Conservation (phyloP, 2,888 invertebrate genomes). For the Biston stratarius region DNA sequence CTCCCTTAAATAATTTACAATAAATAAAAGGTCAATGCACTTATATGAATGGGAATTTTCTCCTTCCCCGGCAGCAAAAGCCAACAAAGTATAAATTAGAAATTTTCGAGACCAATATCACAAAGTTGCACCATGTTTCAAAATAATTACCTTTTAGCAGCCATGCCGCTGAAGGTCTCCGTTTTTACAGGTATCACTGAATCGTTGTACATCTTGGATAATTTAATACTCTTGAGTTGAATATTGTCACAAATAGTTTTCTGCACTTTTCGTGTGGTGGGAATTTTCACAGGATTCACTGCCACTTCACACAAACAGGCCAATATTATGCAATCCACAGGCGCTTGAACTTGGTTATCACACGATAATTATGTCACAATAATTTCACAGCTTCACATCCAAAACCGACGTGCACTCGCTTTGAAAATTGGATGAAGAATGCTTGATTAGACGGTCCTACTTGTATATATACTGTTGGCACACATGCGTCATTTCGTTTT, state of each 20-base stretch:
- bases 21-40: constrained; percentile 1
- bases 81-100: background rate
- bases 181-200: constrained; percentile 78
- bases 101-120: background rate
- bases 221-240: constrained; percentile 69
- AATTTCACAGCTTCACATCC: constrained; percentile 73
- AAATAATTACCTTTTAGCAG: constrained; percentile 77
- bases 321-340: constrained; percentile 58
- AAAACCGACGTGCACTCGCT: constrained; percentile 62
- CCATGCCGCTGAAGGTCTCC: constrained; percentile 80
- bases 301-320: constrained; percentile 62
- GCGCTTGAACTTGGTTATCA: constrained; percentile 51
- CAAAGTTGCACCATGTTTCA: constrained; percentile 45
- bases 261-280: constrained; percentile 55
- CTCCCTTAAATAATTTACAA: background rate
- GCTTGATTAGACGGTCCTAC: constrained; percentile 52
- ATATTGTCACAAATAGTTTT: constrained; percentile 64
- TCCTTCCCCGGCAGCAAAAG: background rate
- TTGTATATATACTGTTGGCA: constrained; percentile 56
- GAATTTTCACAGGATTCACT: constrained; percentile 61
- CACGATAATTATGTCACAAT: constrained; percentile 73
- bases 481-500: constrained; percentile 56
- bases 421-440: constrained; percentile 62
- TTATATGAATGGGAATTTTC: constrained; percentile 11
- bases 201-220: constrained; percentile 78